A percentile compares a stretch with the other conserved stretches of the same genome.
Evolutionary conservation across 2,888 invertebrate species (phyloP).

Genomic region (Acrobasis suavella): DNA sequence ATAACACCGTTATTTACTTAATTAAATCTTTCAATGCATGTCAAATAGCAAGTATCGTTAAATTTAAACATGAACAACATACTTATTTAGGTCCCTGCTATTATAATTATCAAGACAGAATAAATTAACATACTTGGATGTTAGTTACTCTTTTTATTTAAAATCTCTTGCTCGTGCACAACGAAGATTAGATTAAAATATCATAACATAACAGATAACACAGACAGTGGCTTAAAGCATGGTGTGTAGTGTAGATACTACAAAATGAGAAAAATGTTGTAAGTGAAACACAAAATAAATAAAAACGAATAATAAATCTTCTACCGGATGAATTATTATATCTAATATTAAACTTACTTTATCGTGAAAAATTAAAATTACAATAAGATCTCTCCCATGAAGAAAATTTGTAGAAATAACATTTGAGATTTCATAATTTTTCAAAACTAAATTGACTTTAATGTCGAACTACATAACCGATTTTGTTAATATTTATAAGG

Average conservation of each 20-base stretch:
- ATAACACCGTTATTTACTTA: no score
- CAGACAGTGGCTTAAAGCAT: slow-evolving; percentile 25
- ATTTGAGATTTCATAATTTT: no score
- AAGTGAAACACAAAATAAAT: neutral
- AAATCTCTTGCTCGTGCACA: slow-evolving; percentile 43
- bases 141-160: slow-evolving; percentile 47
- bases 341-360: neutral
- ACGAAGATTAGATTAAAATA: slow-evolving; percentile 60
- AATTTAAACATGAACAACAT: no score
- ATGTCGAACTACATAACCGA: no score
- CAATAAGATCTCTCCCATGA: no score
- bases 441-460: no score
- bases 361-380: neutral
- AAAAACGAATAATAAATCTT: neutral
- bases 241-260: neutral
- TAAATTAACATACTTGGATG: slow-evolving; percentile 26
- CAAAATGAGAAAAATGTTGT: slow-evolving; percentile 1
- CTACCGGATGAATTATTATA: neutral
- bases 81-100: no score
- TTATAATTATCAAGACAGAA: neutral
- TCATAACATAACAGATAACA: slow-evolving; percentile 47
- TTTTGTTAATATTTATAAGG: no score
- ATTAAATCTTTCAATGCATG: no score
- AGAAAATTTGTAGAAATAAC: no score
- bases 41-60: no score